A percentile compares a stretch with the other conserved stretches of the same genome.
Conservation (phyloP, 1,140 invertebrate species). For the Thalassaphorura encarpata region DNA sequence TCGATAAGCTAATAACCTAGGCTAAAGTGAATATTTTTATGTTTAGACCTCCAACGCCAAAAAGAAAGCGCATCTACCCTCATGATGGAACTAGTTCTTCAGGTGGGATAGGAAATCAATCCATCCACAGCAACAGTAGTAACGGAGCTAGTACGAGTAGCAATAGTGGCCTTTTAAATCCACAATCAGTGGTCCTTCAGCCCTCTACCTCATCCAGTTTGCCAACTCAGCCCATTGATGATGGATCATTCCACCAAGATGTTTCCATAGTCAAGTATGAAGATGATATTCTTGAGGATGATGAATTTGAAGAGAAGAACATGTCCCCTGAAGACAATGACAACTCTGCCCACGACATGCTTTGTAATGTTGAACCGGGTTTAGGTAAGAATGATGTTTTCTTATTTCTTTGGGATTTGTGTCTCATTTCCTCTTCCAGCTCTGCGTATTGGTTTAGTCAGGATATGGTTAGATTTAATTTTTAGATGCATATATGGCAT, state of each 20-base stretch:
- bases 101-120: not conserved
- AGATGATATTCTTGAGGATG: slow-evolving; percentile 19
- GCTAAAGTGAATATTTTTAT: not conserved
- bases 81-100: not conserved
- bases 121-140: not conserved
- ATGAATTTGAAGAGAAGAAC: slow-evolving; percentile 24
- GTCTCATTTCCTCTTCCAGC: too few relatives aligned
- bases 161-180: slow-evolving; percentile 3
- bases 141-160: not conserved
- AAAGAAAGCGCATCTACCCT: slow-evolving; percentile 19
- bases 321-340: slow-evolving; percentile 28
- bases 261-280: slow-evolving; percentile 28
- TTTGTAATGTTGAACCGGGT: slow-evolving; percentile 9
- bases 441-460: too few relatives aligned
- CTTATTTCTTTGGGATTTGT: not conserved
- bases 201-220: not conserved
- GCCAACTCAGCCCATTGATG: not conserved
- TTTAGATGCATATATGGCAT: too few relatives aligned
- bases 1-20: not conserved
- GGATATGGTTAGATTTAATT: too few relatives aligned
- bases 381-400: slow-evolving; percentile 9
- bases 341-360: slow-evolving; percentile 25
- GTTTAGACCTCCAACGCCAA: slow-evolving; percentile 26
- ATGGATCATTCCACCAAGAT: not conserved
- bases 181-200: not conserved